Evolutionary conservation across 2,113 vertebrate genomes (phyloP).

Genomic region (Cheilinus undulatus): DNA sequence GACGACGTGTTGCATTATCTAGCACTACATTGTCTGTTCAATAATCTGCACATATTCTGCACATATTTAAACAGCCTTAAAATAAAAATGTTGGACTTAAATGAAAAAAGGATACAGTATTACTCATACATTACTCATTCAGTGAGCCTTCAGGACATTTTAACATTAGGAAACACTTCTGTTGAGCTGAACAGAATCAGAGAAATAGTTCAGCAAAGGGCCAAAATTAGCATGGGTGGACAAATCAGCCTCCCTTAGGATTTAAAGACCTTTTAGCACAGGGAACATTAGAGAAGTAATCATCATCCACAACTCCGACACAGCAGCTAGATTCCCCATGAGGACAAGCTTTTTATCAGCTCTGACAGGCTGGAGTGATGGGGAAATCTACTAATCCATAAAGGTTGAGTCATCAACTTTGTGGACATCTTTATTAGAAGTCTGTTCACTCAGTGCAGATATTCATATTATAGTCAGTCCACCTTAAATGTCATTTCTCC

Average conservation of each 20-base stretch:
- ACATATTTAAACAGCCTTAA: background rate
- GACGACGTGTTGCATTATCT: too few relatives aligned
- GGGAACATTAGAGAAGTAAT: slow-evolving; percentile 37
- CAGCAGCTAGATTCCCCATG: slow-evolving; percentile 30
- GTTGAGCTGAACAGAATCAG: background rate
- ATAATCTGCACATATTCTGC: too few relatives aligned
- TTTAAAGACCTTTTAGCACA: slow-evolving; percentile 36
- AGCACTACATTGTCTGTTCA: too few relatives aligned
- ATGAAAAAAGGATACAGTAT: background rate
- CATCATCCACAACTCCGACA: slow-evolving; percentile 24
- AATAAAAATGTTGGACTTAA: background rate
- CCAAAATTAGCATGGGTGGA: slow-evolving; percentile 8
- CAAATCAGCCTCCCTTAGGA: slow-evolving; percentile 20
- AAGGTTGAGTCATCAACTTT: background rate
- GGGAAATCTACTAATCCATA: slow-evolving; percentile 34
- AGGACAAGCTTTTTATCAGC: slow-evolving; percentile 45
- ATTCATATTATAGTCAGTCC: too few relatives aligned
- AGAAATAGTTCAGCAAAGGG: background rate
- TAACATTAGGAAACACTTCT: background rate
- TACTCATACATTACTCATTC: too few relatives aligned
- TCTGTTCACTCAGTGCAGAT: background rate
- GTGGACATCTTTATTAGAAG: background rate
- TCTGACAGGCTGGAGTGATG: slow-evolving; percentile 24
- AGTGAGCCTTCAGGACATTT: background rate
- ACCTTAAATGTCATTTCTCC: too few relatives aligned